Base-by-base conservation (phyloP, 2,888 invertebrate genomes). In the Dicycla oo region DNA sequence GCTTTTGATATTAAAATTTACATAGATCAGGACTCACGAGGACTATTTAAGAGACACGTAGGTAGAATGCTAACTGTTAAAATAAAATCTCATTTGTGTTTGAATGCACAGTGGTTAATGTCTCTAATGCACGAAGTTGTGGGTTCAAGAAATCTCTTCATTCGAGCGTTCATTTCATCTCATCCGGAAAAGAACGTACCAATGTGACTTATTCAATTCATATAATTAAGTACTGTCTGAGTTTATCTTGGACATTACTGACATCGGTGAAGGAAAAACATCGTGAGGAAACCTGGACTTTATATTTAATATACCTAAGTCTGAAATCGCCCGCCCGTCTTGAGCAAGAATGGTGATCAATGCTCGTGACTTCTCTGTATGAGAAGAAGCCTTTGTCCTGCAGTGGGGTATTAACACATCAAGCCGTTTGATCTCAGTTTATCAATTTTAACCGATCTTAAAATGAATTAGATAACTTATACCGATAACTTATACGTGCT, bases 1-100 rank as follows among this genome's bases (percentile, higher is more conserved):
- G 47, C 5, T 34, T 57, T 73, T 54, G n/a, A 40, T 40, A 20
- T 34, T 13, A 15, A 62, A 69, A 38, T n/a, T 30, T 15, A 43
- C 0, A 26, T 15, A 34, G 1, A 15, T 18, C 13, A 11, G 0
- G 51, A 18, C 13, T 62, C 18, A 8, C 0, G 23, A 20, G 8
- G 8, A 49, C 34, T 56, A 1, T 10, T 13, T 26, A 26, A 20
- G 40, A 40, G 11, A 40, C 18, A 6, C 0, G 10, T 8, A 47
- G 3, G 10, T 47, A 49, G 49, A n/a, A 49, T 49, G n/a, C 8
- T 3, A 20, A 47, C n/a, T 34, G n/a, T n/a, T 58, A 8, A 8
- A 58, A 38, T 57, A n/a, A 58, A 38, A 23, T n/a, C n/a, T 34
- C 7, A 4, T n/a, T n/a, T 15, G 20, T 30, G 30, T 20, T 11